Conservation (phyloP, 2,113 vertebrate genomes). For the Phalacrocorax brasilianus region DNA sequence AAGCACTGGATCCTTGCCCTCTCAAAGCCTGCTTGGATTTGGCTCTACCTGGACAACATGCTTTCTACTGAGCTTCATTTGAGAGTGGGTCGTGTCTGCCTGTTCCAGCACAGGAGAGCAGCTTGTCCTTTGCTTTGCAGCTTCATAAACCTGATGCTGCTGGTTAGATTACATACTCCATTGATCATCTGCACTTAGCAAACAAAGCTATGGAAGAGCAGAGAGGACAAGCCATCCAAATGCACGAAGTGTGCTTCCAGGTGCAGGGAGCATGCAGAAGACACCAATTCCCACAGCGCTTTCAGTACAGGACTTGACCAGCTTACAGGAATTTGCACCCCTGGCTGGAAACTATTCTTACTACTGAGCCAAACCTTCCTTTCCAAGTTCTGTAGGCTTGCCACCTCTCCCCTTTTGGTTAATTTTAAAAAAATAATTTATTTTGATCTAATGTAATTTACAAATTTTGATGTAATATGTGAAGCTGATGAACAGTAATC, state of each 20-base stretch:
- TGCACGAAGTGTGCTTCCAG: background rate
- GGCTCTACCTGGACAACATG: background rate
- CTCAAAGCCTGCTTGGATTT: background rate
- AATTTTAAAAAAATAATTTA: background rate
- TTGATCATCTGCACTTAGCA: background rate
- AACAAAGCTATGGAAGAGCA: background rate
- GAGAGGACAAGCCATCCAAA: background rate
- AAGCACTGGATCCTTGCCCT: background rate
- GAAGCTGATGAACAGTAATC: background rate
- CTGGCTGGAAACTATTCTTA: background rate
- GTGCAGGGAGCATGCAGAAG: background rate
- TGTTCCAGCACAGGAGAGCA: background rate
- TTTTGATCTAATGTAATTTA: background rate
- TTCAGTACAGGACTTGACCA: background rate
- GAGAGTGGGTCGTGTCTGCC: background rate
- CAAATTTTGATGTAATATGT: background rate
- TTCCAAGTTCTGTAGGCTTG: background rate
- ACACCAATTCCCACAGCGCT: background rate
- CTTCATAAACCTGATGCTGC: background rate
- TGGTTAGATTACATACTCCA: background rate
- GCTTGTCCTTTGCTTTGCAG: background rate
- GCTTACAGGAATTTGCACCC: background rate
- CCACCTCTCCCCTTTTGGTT: background rate
- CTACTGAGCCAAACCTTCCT: background rate
- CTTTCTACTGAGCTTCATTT: fast-evolving